A percentile compares a stretch with the other conserved stretches of the same genome.
These are phyloP conservation scores for Conomelus anceps DNA, from an alignment of 2,888 invertebrate species.

Conservation along the genomic window DNA sequence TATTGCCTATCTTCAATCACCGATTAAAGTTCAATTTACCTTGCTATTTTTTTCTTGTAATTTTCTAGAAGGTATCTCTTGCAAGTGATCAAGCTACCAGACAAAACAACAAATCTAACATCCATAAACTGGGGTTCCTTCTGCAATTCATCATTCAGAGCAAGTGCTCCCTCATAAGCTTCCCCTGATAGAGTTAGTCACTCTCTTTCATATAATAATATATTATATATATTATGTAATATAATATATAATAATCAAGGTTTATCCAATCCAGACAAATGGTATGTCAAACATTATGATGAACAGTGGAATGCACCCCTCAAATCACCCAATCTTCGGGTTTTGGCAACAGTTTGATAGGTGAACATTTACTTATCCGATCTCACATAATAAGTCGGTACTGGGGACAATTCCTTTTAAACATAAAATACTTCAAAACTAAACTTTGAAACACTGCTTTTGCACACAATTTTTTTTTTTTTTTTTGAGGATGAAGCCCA, in stretches of 20 bases:
- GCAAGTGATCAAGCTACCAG: neutral
- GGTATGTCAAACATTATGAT: neutral
- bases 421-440: no score
- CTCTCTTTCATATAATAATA: no score
- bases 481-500: no score
- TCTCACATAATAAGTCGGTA: no score
- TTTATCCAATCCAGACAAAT: neutral
- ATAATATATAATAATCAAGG: no score
- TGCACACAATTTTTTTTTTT: no score
- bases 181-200: neutral
- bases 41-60: neutral
- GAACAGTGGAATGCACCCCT: neutral
- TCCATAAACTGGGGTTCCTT: neutral
- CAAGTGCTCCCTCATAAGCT: neutral
- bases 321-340: neutral
- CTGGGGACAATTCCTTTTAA: no score
- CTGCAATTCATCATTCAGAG: neutral
- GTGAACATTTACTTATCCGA: neutral
- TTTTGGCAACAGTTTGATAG: neutral
- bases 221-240: no score
- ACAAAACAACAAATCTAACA: neutral
- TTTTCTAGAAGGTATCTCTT: neutral
- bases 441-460: no score
- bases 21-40: neutral
- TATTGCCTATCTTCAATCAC: neutral